Evolutionary conservation across 1,140 invertebrate species (phyloP), one percentile per base, ranked within the genome.

Genomic region (Trichogramma pretiosum): DNA sequence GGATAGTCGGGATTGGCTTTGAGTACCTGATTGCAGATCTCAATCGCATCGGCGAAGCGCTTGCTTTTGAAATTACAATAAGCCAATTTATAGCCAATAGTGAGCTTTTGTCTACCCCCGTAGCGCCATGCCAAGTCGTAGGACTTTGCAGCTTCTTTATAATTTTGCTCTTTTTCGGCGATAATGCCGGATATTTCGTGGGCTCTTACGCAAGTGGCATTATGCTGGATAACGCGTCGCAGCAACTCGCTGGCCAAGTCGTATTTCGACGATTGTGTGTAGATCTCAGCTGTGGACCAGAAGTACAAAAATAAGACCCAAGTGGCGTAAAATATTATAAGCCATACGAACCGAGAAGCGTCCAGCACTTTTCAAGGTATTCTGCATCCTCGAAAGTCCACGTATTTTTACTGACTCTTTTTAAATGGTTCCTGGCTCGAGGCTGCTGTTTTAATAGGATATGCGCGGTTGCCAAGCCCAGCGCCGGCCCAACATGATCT

Each of bases 381-480:
- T 98, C 93, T 0, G 93, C 92, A 59, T 98, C 93, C 67, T 93
- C 89, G 51, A 92, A 87, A 10, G 81, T 92, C 94, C 95, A 99
- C 1, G 74, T 71, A 45, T 83, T 81, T 58, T 92, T 92, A 3
- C 84, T 80, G 13, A 98, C 80, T 24, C 91, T 74, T 68, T 98
- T 98, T 30, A 98, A 65, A 54, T 95, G 87, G 65, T 93, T 94
- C 50, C 93, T 82, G 0, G 93, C 93, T 44, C 91, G 73, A 33
- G 89, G 90, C 0, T 80, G 80, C 73, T 90, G 93, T 68, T 97
- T 98, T 13, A 95, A 67, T 5, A 94, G 77, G 63, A 93, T 85
- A 60, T 85, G 77, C 45, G 87, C 93, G 36, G 84, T 86, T 11
- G 93, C 87, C 50, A 94, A 80, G 1, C 92, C 93, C 44, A 94